Evolutionary conservation across 1,140 invertebrate species (phyloP).

Genomic region (Lasaia peninsularis): DNA sequence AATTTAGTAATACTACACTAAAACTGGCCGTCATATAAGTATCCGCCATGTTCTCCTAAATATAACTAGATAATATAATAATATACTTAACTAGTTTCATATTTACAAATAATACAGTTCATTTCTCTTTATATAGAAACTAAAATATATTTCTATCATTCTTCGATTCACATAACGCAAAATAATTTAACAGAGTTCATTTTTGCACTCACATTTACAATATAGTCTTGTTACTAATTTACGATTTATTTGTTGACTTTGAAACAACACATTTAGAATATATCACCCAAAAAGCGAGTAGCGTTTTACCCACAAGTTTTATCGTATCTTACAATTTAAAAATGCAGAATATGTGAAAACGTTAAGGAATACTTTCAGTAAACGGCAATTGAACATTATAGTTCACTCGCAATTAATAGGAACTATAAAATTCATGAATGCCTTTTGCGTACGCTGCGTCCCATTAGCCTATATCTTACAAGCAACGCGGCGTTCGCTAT

Average conservation of each 20-base stretch:
- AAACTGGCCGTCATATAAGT: constrained; percentile 79
- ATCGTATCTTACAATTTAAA: constrained; percentile 69
- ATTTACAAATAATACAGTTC: constrained; percentile 79
- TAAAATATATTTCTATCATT: constrained; percentile 77
- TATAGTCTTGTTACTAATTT: constrained; percentile 69
- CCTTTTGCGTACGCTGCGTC: constrained; percentile 42
- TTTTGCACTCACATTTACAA: constrained; percentile 78
- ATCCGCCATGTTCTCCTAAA: constrained; percentile 77
- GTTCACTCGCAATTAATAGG: constrained; percentile 73
- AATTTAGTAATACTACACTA: constrained; percentile 79
- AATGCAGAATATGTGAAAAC: constrained; percentile 76
- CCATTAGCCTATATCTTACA: constrained; percentile 58
- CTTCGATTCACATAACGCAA: constrained; percentile 77
- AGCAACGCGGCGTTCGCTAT: constrained; percentile 36
- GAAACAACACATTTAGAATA: constrained; percentile 71
- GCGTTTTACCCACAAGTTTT: constrained; percentile 63
- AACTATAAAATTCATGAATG: constrained; percentile 76
- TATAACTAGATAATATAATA: constrained; percentile 78
- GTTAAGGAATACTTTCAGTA: constrained; percentile 72
- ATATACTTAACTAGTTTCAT: constrained; percentile 77
- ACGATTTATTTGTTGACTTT: constrained; percentile 52
- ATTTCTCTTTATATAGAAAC: constrained; percentile 74
- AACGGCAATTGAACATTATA: constrained; percentile 75
- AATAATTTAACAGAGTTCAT: constrained; percentile 78
- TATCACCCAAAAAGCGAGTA: constrained; percentile 76